These are phyloP conservation scores for Agrilus planipennis DNA, from an alignment of 1,140 invertebrate species.

Conservation along the genomic window DNA sequence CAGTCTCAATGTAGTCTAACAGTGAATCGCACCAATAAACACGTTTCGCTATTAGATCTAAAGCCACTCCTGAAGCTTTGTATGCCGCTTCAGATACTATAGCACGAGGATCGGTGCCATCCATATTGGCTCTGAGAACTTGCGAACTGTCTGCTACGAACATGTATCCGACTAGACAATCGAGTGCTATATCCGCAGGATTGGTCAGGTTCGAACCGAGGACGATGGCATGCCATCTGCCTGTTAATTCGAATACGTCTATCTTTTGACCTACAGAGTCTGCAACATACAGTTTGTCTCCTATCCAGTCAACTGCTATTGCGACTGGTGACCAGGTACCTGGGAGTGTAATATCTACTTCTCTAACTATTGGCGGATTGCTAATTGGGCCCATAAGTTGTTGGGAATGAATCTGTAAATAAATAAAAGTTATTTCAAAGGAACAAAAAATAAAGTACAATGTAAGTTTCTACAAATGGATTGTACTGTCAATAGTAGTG, in stretches of 20 bases:
- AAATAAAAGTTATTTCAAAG: not conserved
- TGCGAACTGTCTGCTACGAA: constrained; percentile 90
- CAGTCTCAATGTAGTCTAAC: constrained; percentile 94
- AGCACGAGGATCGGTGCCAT: constrained; percentile 66
- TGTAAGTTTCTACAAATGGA: no score
- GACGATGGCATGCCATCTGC: constrained; percentile 74
- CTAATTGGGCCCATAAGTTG: constrained; percentile 35
- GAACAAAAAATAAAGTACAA: no score
- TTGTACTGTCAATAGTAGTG: no score
- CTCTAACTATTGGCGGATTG: constrained; percentile 34
- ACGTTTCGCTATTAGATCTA: constrained; percentile 75
- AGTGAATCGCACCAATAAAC: constrained; percentile 95
- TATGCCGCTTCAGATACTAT: constrained; percentile 87
- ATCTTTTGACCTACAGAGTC: constrained; percentile 88
- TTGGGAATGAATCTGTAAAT: constrained; percentile 50
- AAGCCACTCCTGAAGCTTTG: constrained; percentile 74
- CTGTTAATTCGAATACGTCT: constrained; percentile 83
- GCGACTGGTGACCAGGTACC: constrained; percentile 81
- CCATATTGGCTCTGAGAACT: constrained; percentile 81
- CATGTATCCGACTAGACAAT: constrained; percentile 82
- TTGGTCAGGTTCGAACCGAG: constrained; percentile 83
- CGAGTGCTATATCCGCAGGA: constrained; percentile 82
- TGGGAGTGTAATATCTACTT: constrained; percentile 57
- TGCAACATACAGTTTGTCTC: constrained; percentile 90
- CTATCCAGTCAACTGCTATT: constrained; percentile 94